These are phyloP conservation scores for Erebia aethiops DNA, from an alignment of 2,888 invertebrate genomes.

Conservation along the genomic window DNA sequence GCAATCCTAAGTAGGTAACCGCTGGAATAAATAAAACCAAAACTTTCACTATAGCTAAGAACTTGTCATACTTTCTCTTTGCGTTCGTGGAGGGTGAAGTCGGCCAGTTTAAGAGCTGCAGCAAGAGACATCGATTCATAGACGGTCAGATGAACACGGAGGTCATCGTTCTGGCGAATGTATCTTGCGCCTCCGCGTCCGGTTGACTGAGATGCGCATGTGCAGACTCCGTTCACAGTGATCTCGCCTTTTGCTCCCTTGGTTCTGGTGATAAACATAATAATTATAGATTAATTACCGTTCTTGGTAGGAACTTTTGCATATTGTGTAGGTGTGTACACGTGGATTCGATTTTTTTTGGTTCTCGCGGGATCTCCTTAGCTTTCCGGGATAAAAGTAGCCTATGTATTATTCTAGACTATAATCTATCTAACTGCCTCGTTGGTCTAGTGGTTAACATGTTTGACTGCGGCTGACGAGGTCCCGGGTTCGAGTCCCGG, in stretches of 20 bases:
- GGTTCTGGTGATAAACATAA: slow-evolving; percentile 71
- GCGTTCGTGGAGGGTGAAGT: slow-evolving; percentile 86
- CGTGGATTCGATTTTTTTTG: too few species aligned
- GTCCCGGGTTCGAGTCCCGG: too few species aligned
- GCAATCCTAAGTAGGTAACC: neutral
- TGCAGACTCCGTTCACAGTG: slow-evolving; percentile 85
- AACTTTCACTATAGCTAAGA: slow-evolving; percentile 30
- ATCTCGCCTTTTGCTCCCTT: slow-evolving; percentile 89
- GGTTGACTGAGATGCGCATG: slow-evolving; percentile 85
- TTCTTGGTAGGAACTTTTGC: neutral
- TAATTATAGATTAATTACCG: neutral
- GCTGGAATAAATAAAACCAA: slow-evolving; percentile 10
- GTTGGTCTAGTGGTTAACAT: too few species aligned
- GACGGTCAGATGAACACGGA: slow-evolving; percentile 89
- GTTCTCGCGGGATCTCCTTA: too few species aligned
- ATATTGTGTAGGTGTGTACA: too few species aligned
- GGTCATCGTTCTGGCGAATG: slow-evolving; percentile 92
- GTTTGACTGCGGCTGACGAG: too few species aligned
- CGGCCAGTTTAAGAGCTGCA: slow-evolving; percentile 91
- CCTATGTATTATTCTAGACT: too few species aligned
- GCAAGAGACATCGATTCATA: slow-evolving; percentile 92
- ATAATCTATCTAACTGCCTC: too few species aligned
- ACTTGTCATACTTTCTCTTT: slow-evolving; percentile 84
- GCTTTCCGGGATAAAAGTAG: too few species aligned
- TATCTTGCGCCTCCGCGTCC: slow-evolving; percentile 90